These are phyloP conservation scores for Epinotia nisella DNA, from an alignment of 2,888 invertebrate genomes.

Conservation along the genomic window DNA sequence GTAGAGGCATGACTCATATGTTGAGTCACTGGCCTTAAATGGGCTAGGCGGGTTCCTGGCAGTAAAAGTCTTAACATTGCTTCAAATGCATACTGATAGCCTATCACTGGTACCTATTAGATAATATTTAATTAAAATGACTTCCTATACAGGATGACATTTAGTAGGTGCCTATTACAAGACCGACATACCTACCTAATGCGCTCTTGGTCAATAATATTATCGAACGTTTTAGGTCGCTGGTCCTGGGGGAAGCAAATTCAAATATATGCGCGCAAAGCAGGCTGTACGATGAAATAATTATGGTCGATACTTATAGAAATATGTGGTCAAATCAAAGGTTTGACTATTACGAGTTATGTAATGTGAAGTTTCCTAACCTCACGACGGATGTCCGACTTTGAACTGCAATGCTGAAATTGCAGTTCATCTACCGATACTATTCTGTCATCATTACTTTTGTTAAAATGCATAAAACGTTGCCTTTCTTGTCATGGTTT, in stretches of 20 bases:
- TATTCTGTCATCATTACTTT: conserved; percentile 1
- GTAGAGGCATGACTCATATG: too few relatives aligned
- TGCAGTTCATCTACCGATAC: neutral
- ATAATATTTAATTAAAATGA: conserved; percentile 21
- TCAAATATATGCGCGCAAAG: neutral
- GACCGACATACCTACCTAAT: conserved; percentile 4
- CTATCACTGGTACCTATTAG: conserved; percentile 5
- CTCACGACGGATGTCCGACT: neutral
- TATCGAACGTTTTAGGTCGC: conserved; percentile 16
- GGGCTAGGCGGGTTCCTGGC: too few relatives aligned
- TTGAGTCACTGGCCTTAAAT: too few relatives aligned
- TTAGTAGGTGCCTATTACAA: neutral
- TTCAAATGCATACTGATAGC: neutral
- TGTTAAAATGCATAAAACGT: neutral
- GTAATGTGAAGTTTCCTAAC: neutral
- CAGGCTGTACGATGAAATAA: neutral
- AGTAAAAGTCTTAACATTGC: neutral
- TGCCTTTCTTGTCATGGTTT: neutral
- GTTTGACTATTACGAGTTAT: neutral
- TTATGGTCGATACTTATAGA: neutral
- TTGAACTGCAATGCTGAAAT: neutral
- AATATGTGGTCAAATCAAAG: neutral
- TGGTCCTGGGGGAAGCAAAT: neutral
- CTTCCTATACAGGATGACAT: conserved; percentile 22
- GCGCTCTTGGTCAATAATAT: conserved; percentile 27